These are phyloP conservation scores for Stomatorhinus walkeri DNA, from an alignment of 2,797 vertebrate genomes.

Conservation along the genomic window DNA sequence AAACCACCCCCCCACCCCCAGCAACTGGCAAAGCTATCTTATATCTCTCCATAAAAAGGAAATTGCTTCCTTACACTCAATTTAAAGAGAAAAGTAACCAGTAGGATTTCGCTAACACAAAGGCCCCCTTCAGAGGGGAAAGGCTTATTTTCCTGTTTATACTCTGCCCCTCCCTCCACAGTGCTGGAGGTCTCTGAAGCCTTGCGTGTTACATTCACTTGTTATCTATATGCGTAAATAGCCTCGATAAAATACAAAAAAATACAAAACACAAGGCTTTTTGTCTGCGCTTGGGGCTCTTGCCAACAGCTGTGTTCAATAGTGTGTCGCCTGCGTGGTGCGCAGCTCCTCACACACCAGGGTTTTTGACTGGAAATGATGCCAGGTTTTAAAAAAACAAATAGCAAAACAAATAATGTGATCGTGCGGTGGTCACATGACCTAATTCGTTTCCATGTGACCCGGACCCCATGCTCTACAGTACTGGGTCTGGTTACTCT, in stretches of 20 bases:
- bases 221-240: constrained; percentile 13
- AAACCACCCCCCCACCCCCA: not conserved
- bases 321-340: not conserved
- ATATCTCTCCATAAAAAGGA: constrained; percentile 6
- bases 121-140: not conserved
- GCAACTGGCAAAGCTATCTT: not conserved
- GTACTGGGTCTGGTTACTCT: not conserved
- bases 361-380: not conserved
- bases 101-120: constrained; percentile 3
- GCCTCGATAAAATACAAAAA: constrained; percentile 16
- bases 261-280: constrained; percentile 13
- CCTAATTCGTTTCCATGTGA: not conserved
- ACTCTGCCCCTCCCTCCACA: not conserved
- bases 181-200: constrained; percentile 8
- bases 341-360: not conserved
- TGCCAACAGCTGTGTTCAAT: constrained; percentile 15
- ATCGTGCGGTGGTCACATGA: not conserved
- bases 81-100: constrained; percentile 9
- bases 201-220: not conserved
- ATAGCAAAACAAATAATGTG: not conserved
- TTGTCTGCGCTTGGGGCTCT: not conserved
- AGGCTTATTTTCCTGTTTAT: constrained; percentile 23
- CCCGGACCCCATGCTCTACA: not conserved
- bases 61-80: constrained; percentile 22
- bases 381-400: not conserved